phyloP scores from a whole-genome alignment of 2,797 vertebrate species.

The Sebastes trivittatus region DNA sequence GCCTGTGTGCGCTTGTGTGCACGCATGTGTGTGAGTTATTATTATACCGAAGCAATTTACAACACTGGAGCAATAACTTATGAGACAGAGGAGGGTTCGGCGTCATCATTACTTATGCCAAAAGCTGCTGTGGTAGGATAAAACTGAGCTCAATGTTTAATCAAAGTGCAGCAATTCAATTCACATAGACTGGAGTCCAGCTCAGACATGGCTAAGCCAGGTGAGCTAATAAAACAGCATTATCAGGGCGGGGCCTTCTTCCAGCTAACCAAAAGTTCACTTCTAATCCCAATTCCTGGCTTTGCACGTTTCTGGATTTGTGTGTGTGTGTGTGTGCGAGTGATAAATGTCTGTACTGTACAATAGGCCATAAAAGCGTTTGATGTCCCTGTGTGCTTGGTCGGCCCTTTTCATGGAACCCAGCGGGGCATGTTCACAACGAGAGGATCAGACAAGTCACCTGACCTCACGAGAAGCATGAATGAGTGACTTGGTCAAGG shows the following conservation, averaged over 20 bases:
- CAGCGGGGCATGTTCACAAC: constrained; percentile 46
- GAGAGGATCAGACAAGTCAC: constrained; percentile 60
- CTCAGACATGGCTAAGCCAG: constrained; percentile 35
- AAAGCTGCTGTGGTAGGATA: neutral
- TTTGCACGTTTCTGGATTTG: constrained; percentile 13
- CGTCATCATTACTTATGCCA: neutral
- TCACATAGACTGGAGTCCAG: neutral
- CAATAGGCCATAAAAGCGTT: constrained; percentile 49
- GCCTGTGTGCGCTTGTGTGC: neutral
- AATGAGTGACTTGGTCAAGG: constrained; percentile 61
- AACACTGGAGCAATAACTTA: neutral
- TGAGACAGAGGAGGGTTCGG: neutral
- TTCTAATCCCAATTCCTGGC: constrained; percentile 45
- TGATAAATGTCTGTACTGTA: constrained; percentile 38
- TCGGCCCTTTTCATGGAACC: constrained; percentile 42
- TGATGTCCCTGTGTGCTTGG: constrained; percentile 37
- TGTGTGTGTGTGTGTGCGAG: constrained; percentile 8
- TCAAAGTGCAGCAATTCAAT: neutral
- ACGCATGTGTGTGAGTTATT: neutral
- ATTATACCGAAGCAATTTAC: neutral
- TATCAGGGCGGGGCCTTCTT: constrained; percentile 38
- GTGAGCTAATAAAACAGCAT: constrained; percentile 54
- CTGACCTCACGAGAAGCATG: constrained; percentile 54
- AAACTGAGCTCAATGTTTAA: neutral
- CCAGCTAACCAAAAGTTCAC: constrained; percentile 60